Evolutionary conservation across 2,113 vertebrate genomes (phyloP).

Genomic region (Craseonycteris thonglongyai): DNA sequence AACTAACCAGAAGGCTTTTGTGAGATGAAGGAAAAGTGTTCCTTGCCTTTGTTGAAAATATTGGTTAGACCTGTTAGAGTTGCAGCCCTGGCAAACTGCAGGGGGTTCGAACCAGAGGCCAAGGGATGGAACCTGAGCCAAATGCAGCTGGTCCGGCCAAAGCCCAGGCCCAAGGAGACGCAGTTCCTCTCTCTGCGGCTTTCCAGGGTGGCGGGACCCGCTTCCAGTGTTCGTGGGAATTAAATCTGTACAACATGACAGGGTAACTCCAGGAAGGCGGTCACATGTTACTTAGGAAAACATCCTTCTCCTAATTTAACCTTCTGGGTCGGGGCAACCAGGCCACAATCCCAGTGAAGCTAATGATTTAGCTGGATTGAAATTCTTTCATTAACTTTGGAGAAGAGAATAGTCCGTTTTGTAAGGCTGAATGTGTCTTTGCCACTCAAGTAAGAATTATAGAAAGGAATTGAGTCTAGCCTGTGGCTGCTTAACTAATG

Average conservation of each 20-base stretch:
- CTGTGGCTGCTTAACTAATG: constrained; percentile 20
- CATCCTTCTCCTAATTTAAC: not conserved
- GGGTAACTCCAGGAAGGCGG: not conserved
- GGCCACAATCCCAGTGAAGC: not conserved
- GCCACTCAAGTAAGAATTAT: not conserved
- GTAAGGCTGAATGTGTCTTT: not conserved
- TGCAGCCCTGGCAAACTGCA: not conserved
- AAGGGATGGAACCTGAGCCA: not conserved
- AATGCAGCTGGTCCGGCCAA: not conserved
- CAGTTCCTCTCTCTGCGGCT: not conserved
- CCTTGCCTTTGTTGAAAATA: not conserved
- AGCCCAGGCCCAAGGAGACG: not conserved
- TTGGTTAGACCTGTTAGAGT: not conserved
- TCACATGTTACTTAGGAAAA: constrained; percentile 28
- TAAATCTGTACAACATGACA: not conserved
- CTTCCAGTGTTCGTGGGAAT: constrained; percentile 39
- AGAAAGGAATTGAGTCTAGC: constrained; percentile 32
- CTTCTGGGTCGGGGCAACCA: not conserved
- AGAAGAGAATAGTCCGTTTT: not conserved
- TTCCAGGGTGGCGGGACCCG: not conserved
- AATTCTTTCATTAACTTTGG: not conserved
- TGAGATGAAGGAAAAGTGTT: not conserved
- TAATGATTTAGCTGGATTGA: not conserved
- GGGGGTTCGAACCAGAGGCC: not conserved
- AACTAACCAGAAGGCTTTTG: not conserved